Percentiles rank a stretch among this genome's conserved stretches.
phyloP scores from a whole-genome alignment of 2,797 vertebrate genomes.

The Pseudochirops corinnae region DNA sequence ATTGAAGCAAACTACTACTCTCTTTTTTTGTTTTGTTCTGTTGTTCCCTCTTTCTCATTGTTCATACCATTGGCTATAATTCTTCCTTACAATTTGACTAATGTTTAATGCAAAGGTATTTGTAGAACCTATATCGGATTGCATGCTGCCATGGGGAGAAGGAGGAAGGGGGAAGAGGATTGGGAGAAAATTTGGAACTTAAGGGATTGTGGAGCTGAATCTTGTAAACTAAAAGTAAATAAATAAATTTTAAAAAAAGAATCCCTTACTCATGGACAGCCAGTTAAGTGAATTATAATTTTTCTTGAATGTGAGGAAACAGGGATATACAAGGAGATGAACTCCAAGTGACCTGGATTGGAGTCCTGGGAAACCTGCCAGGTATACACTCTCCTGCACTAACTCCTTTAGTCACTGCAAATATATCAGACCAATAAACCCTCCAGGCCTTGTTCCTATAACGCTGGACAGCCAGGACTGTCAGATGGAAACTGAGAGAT shows the following conservation, averaged over 20 bases:
- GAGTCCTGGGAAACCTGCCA: background rate
- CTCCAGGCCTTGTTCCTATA: background rate
- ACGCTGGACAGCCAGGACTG: background rate
- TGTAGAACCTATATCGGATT: too few relatives aligned
- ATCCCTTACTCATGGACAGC: background rate
- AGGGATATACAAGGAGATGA: background rate
- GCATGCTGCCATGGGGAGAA: too few relatives aligned
- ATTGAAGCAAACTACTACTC: too few relatives aligned
- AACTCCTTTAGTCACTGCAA: background rate
- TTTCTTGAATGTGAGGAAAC: background rate
- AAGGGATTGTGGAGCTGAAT: too few relatives aligned
- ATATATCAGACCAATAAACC: background rate
- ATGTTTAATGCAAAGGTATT: too few relatives aligned
- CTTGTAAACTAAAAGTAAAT: too few relatives aligned
- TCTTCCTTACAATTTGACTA: too few relatives aligned
- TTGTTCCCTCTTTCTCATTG: too few relatives aligned
- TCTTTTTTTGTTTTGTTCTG: too few relatives aligned
- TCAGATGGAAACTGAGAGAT: slow-evolving; percentile 4
- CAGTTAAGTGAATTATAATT: background rate
- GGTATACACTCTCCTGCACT: background rate
- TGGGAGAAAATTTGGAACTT: too few relatives aligned
- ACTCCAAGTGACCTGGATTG: background rate
- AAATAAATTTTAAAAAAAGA: background rate
- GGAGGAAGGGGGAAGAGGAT: too few relatives aligned
- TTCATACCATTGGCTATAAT: too few relatives aligned